These are phyloP conservation scores for Actias luna DNA, from an alignment of 2,888 invertebrate genomes.

Conservation along the genomic window DNA sequence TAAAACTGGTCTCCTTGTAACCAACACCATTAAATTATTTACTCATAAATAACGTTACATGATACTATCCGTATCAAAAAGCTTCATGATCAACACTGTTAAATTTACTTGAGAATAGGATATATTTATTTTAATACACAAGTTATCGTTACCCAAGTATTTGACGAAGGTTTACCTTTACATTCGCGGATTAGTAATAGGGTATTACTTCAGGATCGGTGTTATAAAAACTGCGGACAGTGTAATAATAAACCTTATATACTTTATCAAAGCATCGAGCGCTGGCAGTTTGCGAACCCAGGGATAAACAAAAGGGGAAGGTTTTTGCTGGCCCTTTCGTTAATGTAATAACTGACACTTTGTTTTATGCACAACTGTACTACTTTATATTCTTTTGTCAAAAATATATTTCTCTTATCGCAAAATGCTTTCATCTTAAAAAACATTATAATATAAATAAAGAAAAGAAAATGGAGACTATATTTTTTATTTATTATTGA, in stretches of 20 bases:
- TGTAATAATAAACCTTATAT: slow-evolving; percentile 20
- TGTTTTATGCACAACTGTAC: slow-evolving; percentile 74
- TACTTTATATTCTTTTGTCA: slow-evolving; percentile 23
- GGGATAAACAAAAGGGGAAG: slow-evolving; percentile 71
- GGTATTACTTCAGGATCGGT: slow-evolving; percentile 36
- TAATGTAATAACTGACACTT: slow-evolving; percentile 80
- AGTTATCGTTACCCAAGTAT: neutral
- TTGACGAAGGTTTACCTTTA: slow-evolving; percentile 28
- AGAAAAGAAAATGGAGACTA: neutral
- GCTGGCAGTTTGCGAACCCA: slow-evolving; percentile 47
- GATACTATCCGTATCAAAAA: no score
- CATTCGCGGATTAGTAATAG: slow-evolving; percentile 44
- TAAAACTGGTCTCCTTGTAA: no score
- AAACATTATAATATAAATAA: neutral
- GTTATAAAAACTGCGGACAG: slow-evolving; percentile 48
- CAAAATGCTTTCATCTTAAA: neutral
- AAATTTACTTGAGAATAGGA: no score
- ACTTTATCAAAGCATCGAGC: slow-evolving; percentile 53
- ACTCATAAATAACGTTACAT: no score
- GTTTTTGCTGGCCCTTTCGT: slow-evolving; percentile 61
- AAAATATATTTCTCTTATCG: neutral
- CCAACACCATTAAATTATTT: no score
- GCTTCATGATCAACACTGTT: no score
- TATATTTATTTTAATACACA: no score
- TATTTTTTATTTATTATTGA: neutral